phyloP scores from a whole-genome alignment of 1,140 invertebrate species.

The Drosophila simulans region DNA sequence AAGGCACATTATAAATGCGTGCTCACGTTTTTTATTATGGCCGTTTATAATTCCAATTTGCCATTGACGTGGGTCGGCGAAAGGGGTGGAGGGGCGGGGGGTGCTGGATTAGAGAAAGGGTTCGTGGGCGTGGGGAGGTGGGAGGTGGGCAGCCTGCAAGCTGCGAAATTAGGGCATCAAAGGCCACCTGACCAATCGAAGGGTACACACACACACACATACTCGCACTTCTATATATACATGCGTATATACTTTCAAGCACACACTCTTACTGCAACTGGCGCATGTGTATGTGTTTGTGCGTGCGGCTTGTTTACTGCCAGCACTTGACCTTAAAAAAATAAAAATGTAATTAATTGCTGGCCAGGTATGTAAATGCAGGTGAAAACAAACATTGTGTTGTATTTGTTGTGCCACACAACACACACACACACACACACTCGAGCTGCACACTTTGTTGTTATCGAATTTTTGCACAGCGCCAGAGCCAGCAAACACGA shows the following conservation, averaged over 20 bases:
- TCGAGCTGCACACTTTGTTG: conserved; percentile 32
- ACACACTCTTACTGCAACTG: conserved; percentile 8
- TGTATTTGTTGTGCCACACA: conserved; percentile 4
- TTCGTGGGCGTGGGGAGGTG: neutral
- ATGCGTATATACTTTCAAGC: conserved; percentile 6
- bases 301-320: conserved; percentile 26
- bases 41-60: conserved; percentile 67
- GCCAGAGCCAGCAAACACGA: conserved; percentile 25
- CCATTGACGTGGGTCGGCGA: conserved; percentile 57
- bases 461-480: conserved; percentile 59
- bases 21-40: conserved; percentile 76
- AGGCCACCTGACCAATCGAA: conserved; percentile 79
- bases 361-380: conserved; percentile 67
- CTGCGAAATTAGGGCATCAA: conserved; percentile 74
- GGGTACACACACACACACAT: conserved; percentile 49
- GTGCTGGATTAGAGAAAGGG: neutral
- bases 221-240: conserved; percentile 16
- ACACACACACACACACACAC: conserved; percentile 29
- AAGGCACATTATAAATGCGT: conserved; percentile 68
- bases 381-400: conserved; percentile 32
- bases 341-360: conserved; percentile 69
- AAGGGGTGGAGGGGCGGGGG: neutral
- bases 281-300: neutral
- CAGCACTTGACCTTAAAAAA: conserved; percentile 72
- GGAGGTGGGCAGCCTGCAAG: conserved; percentile 21